These are phyloP conservation scores for Lophochroa leadbeateri DNA, from an alignment of 2,113 vertebrate genomes.

Conservation along the genomic window DNA sequence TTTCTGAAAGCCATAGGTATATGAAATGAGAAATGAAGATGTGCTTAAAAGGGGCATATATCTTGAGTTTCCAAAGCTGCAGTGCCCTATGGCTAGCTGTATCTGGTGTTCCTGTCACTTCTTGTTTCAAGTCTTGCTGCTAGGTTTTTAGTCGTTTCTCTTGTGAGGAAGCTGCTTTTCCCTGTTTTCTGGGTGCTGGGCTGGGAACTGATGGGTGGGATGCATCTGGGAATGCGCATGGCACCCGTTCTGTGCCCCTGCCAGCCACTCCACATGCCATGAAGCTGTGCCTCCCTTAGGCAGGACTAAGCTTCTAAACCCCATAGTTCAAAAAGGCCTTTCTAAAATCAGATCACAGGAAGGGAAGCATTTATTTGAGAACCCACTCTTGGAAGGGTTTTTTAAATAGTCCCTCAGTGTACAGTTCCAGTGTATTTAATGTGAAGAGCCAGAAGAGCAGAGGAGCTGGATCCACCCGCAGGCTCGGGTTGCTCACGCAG, in stretches of 20 bases:
- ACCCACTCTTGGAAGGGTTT: neutral
- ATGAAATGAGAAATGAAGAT: neutral
- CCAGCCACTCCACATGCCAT: neutral
- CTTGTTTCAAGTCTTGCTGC: neutral
- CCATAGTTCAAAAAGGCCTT: neutral
- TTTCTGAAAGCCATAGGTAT: neutral
- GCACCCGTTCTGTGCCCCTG: accelerated
- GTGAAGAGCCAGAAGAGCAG: neutral
- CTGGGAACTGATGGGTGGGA: accelerated
- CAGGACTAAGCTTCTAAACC: neutral
- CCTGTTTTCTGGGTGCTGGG: neutral
- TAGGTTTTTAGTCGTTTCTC: neutral
- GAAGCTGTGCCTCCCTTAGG: neutral
- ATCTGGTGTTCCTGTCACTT: accelerated
- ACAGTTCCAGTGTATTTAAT: neutral
- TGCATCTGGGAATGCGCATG: neutral
- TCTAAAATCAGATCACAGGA: neutral
- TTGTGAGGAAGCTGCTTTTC: neutral
- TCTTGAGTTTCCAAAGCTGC: neutral
- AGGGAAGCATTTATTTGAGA: neutral
- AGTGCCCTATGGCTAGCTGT: neutral
- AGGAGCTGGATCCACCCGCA: neutral
- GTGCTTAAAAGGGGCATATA: neutral
- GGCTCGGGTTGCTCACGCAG: neutral
- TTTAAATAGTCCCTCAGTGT: neutral